A percentile compares a stretch with the other conserved stretches of the same genome.
phyloP scores from a whole-genome alignment of 2,888 invertebrate species.

The Chouioia cunea region DNA sequence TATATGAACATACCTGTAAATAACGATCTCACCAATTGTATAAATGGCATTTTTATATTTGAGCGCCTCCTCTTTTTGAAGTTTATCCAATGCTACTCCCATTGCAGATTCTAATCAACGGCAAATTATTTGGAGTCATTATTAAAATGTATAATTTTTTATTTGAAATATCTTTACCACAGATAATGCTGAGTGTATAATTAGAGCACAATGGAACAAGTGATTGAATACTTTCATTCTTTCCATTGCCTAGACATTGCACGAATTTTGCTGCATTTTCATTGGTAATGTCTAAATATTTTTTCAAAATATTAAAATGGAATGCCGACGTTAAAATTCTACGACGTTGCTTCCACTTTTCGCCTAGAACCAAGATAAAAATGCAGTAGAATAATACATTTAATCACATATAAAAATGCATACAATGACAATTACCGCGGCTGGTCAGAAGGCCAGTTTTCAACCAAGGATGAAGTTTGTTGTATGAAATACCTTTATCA shows the following conservation, averaged over 20 bases:
- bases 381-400: slow-evolving; percentile 68
- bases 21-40: not conserved
- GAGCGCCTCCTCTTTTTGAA: not conserved
- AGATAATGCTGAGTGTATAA: slow-evolving; percentile 43
- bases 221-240: slow-evolving; percentile 25
- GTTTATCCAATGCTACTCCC: not conserved
- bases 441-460: slow-evolving; percentile 67
- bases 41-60: not conserved
- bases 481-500: slow-evolving; percentile 65
- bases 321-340: slow-evolving; percentile 43
- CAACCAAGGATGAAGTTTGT: slow-evolving; percentile 67
- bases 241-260: slow-evolving; percentile 26
- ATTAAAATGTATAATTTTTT: too few relatives aligned
- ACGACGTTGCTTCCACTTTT: slow-evolving; percentile 37
- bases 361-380: slow-evolving; percentile 65
- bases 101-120: slow-evolving; percentile 20
- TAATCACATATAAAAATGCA: slow-evolving; percentile 53
- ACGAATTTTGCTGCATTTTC: slow-evolving; percentile 31
- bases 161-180: slow-evolving; percentile 17
- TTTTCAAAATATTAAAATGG: slow-evolving; percentile 34
- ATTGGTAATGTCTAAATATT: slow-evolving; percentile 32
- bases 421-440: slow-evolving; percentile 56
- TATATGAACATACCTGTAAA: slow-evolving; percentile 7
- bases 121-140: not conserved
- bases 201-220: slow-evolving; percentile 35